These are phyloP conservation scores for Dromius quadrimaculatus DNA, from an alignment of 2,888 invertebrate genomes.

Conservation along the genomic window DNA sequence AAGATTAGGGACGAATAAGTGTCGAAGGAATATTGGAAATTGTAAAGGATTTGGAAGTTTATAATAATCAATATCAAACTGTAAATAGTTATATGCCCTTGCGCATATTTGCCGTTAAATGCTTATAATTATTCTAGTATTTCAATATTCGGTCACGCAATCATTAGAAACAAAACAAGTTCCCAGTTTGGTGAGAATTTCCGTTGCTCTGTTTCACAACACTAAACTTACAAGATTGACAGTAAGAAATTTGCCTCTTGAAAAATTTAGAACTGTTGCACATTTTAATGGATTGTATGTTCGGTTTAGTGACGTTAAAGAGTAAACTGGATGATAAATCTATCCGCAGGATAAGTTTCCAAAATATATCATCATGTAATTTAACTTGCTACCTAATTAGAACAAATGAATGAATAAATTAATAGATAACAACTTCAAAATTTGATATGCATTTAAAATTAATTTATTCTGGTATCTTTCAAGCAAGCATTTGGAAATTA, in stretches of 20 bases:
- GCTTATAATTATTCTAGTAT: conserved; percentile 24
- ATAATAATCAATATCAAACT: conserved; percentile 3
- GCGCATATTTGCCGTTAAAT: conserved; percentile 26
- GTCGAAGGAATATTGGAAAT: conserved; percentile 24
- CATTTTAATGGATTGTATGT: no score
- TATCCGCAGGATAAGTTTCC: no score
- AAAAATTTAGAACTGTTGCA: no score
- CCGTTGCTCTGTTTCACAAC: conserved; percentile 9
- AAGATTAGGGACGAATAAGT: conserved; percentile 16
- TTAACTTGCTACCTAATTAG: conserved; percentile 38
- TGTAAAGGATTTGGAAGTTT: conserved; percentile 6
- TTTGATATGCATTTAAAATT: not conserved
- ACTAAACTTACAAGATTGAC: no score
- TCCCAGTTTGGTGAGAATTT: conserved; percentile 25
- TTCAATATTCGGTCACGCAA: conserved; percentile 41
- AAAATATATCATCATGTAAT: no score
- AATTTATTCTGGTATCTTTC: conserved; percentile 28
- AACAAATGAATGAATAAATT: conserved; percentile 27
- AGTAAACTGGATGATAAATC: no score
- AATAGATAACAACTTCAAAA: conserved; percentile 20
- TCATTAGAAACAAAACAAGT: conserved; percentile 18
- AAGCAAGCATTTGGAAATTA: conserved; percentile 36
- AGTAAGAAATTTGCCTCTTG: no score
- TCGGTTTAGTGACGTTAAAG: no score
- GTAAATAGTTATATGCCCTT: no score